Base-by-base conservation (phyloP, 37 sponge, comb jelly and placozoan genomes). In the Halichondria panicea region DNA sequence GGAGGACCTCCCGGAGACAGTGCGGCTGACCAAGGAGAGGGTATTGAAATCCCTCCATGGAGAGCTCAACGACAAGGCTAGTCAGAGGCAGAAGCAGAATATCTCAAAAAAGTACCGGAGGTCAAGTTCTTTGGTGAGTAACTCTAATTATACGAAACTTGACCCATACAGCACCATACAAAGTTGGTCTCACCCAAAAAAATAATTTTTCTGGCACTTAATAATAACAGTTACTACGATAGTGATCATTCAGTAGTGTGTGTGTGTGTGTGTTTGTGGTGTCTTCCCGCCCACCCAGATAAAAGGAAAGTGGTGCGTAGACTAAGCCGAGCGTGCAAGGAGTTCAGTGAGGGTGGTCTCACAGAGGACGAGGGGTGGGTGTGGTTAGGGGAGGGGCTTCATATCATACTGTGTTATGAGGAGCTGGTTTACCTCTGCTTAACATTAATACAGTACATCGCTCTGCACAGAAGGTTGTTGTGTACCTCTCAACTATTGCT, bases 1-100 rank as follows among this genome's bases (percentile, higher is more conserved):
- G 82, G 82, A 82, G 21, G 66, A 54, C 36, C 74, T 82, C 38
- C 82, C 82, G 13, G 82, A 82, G 65, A 72, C 82, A 13, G 82
- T 82, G 41, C 28, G 74, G 15, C 55, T 54, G 48, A 74, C 74
- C 0, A 82, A 82, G 66, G 74, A 82, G 56, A 21, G 66, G 32
- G 67, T 73, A 3, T 41, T 82, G 55, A 64, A 53, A 27, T 65
- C 45, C 37, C 74, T 82, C 5, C 24, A 46, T 2, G 28, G 34
- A 22, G 74, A 72, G 40, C 42, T 73, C 19, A 0, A 13, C 11
- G 66, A 73, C 24, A 48, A 65, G 54, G 66, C 41, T 15, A 36
- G 40, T 24, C 66, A 54, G 0, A 36, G 28, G 21, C 37, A 44
- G 15, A 38, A 39, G 22, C 63, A 55, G 57, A 82, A 82, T 31